phyloP scores from a whole-genome alignment of 2,888 invertebrate genomes.

The Hyalella azteca region DNA sequence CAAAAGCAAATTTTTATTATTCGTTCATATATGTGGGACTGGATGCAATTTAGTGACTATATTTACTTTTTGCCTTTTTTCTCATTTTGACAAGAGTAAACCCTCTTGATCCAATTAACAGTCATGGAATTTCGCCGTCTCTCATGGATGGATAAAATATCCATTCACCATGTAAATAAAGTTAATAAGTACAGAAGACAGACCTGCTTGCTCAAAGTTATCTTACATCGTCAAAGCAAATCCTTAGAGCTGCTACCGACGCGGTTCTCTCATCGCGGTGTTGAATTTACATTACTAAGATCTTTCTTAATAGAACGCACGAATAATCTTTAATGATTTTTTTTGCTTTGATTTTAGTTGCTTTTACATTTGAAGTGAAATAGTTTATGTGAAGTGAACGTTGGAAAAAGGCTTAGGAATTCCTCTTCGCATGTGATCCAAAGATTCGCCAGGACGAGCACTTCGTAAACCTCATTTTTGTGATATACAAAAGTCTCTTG shows the following conservation, averaged over 20 bases:
- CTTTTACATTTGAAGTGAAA: constrained; percentile 1
- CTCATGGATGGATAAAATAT: background rate
- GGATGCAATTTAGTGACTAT: too few relatives aligned
- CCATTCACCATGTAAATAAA: constrained; percentile 11
- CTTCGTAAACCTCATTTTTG: too few relatives aligned
- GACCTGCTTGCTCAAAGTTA: constrained; percentile 30
- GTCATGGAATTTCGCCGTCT: too few relatives aligned
- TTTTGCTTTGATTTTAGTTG: constrained; percentile 2
- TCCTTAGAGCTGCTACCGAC: background rate
- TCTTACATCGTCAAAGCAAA: constrained; percentile 18
- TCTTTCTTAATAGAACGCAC: background rate
- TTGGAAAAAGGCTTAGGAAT: too few relatives aligned
- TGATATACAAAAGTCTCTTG: too few relatives aligned
- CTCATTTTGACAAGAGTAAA: too few relatives aligned
- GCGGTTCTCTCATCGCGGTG: background rate
- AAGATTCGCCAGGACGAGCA: too few relatives aligned
- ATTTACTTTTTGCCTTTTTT: too few relatives aligned
- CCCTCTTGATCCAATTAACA: too few relatives aligned
- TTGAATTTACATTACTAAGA: background rate
- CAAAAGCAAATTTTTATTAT: too few relatives aligned
- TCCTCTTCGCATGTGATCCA: too few relatives aligned
- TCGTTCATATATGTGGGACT: too few relatives aligned
- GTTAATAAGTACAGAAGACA: background rate
- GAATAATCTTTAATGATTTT: background rate
- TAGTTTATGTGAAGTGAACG: background rate